Percentiles rank a stretch among this genome's conserved stretches.
Evolutionary conservation across 2,888 invertebrate species (phyloP).

Genomic region (Shargacucullia verbasci): DNA sequence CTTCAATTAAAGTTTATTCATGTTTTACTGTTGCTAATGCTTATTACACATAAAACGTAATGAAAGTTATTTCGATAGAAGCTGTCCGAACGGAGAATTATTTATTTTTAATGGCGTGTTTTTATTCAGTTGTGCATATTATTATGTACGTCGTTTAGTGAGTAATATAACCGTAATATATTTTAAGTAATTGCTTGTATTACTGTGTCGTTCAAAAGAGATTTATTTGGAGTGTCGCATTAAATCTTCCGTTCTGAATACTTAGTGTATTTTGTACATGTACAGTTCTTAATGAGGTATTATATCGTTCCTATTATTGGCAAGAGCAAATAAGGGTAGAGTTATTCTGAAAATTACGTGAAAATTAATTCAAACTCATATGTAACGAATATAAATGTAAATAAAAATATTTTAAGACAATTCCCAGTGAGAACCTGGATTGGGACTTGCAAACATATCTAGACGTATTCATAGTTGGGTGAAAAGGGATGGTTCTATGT

Average conservation of each 20-base stretch:
- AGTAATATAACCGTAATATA: not conserved
- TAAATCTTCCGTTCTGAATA: not conserved
- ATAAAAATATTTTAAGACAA: too few relatives aligned
- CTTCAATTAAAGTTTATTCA: constrained; percentile 53
- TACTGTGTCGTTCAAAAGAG: not conserved
- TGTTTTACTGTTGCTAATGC: constrained; percentile 52
- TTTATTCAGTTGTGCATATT: constrained; percentile 2
- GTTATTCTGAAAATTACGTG: too few relatives aligned
- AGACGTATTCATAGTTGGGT: too few relatives aligned
- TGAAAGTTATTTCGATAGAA: constrained; percentile 39
- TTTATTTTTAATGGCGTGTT: constrained; percentile 19
- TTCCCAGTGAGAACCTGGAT: too few relatives aligned
- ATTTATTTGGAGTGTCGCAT: not conserved
- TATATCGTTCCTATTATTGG: not conserved
- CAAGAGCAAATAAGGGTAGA: not conserved
- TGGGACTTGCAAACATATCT: too few relatives aligned
- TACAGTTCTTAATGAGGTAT: too few relatives aligned
- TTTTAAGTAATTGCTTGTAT: constrained; percentile 4
- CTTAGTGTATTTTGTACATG: not conserved
- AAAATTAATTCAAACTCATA: too few relatives aligned
- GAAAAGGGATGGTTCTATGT: too few relatives aligned
- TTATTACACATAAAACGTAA: constrained; percentile 44
- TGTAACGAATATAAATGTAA: too few relatives aligned
- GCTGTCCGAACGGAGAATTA: constrained; percentile 21
- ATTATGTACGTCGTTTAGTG: not conserved